Evolutionary conservation across 2,113 vertebrate genomes (phyloP), one percentile per base, ranked within the genome.

Genomic region (Charina bottae): DNA sequence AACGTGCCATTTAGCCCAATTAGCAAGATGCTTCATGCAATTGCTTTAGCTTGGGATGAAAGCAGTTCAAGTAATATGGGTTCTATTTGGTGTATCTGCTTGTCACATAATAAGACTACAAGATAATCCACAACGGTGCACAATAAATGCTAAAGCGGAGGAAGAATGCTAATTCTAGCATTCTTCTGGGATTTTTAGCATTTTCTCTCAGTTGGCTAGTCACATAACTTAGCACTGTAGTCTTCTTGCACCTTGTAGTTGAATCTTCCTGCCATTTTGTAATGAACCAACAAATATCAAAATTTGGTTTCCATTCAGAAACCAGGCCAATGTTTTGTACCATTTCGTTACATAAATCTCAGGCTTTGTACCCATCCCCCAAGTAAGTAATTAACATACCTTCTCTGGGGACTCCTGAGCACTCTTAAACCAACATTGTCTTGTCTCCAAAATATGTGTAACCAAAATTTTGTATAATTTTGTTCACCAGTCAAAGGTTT

Each of bases 1-100:
- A 93, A 88, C 85, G 90, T 94, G 93, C 92, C 89, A 84, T 23
- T 94, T 94, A 95, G 93, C 87, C 59, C 90, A 89, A 83, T 87
- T 88, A 87, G 90, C 89, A 94, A 89, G 90, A 85, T 84, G 92
- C 83, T 92, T 90, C 92, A 85, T 94, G 92, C 90, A 94, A 93
- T 92, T 55, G 85, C 64, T 94, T 72, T 84, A 95, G 84, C 59
- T 89, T 10, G 3, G n/a, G 13, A 12, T 37, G 19, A 37, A 92
- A 62, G 28, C 23, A 46, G 37, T 59, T n/a, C 49, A 90, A 85
- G 84, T 86, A 90, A 92, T 90, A 84, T 37, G 92, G 83, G 91
- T 94, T 91, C 92, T 94, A 89, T 91, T 68, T 62, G 68, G 54
- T 68, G 58, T 89, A 92, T 87, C 4, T 58, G 15, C 54, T 93